A percentile compares a stretch with the other conserved stretches of the same genome.
Conservation (phyloP, 2,888 invertebrate genomes). For the Spodoptera picta region DNA sequence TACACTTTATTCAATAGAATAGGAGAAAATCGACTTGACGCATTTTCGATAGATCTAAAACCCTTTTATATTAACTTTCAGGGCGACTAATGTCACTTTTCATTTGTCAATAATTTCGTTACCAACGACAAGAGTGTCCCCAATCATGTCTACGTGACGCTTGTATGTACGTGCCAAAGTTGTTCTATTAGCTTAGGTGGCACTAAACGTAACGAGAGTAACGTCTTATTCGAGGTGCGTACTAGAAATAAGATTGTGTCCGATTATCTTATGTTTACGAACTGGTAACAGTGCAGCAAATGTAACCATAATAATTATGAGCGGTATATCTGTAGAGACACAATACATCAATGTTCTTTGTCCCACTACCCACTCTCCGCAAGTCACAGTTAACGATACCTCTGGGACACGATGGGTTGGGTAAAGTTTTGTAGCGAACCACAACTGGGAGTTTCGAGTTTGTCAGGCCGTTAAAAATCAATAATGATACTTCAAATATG, state of each 20-base stretch:
- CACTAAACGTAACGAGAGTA: no score
- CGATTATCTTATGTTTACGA: no score
- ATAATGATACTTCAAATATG: constrained; percentile 31
- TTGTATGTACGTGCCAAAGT: neutral
- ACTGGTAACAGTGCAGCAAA: no score
- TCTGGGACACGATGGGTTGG: constrained; percentile 13
- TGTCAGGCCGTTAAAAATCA: constrained; percentile 20
- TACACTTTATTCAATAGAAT: no score
- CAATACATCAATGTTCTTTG: constrained; percentile 13
- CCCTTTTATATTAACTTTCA: neutral
- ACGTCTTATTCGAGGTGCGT: no score
- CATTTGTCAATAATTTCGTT: constrained; percentile 6
- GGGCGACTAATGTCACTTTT: neutral
- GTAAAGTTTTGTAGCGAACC: constrained; percentile 23
- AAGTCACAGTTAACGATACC: constrained; percentile 29
- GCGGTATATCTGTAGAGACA: neutral
- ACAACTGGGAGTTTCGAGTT: constrained; percentile 5
- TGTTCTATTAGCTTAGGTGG: no score
- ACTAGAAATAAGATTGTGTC: no score
- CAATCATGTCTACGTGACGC: constrained; percentile 6
- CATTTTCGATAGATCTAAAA: neutral
- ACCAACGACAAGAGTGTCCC: neutral
- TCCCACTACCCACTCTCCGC: constrained; percentile 2
- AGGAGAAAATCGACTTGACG: no score
- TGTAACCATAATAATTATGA: no score